Percentiles rank a stretch among this genome's conserved stretches.
Evolutionary conservation across 2,113 vertebrate species (phyloP).

Genomic region (Syrmaticus mikado): DNA sequence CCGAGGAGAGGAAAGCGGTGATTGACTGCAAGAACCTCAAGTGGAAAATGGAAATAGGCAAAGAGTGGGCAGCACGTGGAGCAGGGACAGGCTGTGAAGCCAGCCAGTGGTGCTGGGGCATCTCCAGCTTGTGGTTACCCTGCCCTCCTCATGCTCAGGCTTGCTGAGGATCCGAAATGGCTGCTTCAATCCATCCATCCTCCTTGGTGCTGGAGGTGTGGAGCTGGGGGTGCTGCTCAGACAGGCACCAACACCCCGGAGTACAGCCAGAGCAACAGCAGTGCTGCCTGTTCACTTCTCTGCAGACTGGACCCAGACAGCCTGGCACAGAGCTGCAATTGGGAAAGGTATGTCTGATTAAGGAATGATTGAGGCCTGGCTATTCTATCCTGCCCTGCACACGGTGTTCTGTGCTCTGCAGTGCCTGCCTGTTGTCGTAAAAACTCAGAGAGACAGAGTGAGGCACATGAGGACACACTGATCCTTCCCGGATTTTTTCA

Average conservation of each 20-base stretch:
- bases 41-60: constrained; percentile 19
- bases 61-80: neutral
- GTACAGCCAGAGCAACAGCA: neutral
- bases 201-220: neutral
- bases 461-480: neutral
- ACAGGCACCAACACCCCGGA: neutral
- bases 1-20: neutral
- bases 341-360: neutral
- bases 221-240: neutral
- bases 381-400: neutral
- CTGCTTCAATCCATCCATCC: neutral
- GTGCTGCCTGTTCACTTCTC: neutral
- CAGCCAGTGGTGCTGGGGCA: neutral
- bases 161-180: neutral
- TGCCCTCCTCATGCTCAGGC: fast-evolving
- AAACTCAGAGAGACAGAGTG: neutral
- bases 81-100: neutral
- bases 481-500: neutral
- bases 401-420: neutral
- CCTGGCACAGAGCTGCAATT: neutral
- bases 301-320: neutral
- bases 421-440: neutral
- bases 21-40: neutral
- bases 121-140: fast-evolving
- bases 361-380: neutral